Conservation (phyloP, 2,888 invertebrate species). For the Hypena proboscidalis region DNA sequence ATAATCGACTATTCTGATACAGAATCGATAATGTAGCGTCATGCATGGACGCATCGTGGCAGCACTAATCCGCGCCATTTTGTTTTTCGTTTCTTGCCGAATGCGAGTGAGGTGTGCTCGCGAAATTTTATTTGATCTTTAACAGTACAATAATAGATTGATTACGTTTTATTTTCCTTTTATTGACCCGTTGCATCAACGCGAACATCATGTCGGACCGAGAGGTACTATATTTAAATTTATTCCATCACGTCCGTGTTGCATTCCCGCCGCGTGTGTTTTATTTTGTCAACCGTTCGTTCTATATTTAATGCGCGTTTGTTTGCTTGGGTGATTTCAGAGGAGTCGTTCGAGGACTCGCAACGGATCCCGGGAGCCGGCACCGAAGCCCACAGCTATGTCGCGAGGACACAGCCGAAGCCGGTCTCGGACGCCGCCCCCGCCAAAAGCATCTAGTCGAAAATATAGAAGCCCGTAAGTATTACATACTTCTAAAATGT, state of each 20-base stretch:
- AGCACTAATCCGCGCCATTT: conserved; percentile 57
- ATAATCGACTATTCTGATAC: conserved; percentile 10
- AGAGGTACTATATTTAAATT: conserved; percentile 77
- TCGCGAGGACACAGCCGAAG: conserved; percentile 79
- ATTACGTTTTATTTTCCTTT: conserved; percentile 59
- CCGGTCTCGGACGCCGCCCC: conserved; percentile 82
- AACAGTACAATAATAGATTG: conserved; percentile 63
- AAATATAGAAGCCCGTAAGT: conserved; percentile 83
- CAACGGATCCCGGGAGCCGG: conserved; percentile 80
- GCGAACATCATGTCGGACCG: conserved; percentile 76
- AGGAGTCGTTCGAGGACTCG: conserved; percentile 81
- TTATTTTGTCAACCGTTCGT: conserved; percentile 56
- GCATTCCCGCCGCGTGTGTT: conserved; percentile 69
- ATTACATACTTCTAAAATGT: conserved; percentile 18
- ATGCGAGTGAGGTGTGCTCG: conserved; percentile 54
- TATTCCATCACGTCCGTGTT: conserved; percentile 45
- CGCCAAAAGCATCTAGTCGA: conserved; percentile 76
- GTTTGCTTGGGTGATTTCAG: conserved; percentile 66
- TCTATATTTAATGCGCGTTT: conserved; percentile 49
- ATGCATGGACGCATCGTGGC: not conserved
- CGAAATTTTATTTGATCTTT: conserved; percentile 57
- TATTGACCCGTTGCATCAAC: conserved; percentile 53
- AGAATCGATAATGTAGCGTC: too few relatives aligned
- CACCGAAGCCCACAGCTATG: conserved; percentile 71
- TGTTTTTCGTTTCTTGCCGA: conserved; percentile 64